A percentile compares a stretch with the other conserved stretches of the same genome.
Evolutionary conservation across 2,888 invertebrate genomes (phyloP).

Genomic region (Geophilus truncorum): DNA sequence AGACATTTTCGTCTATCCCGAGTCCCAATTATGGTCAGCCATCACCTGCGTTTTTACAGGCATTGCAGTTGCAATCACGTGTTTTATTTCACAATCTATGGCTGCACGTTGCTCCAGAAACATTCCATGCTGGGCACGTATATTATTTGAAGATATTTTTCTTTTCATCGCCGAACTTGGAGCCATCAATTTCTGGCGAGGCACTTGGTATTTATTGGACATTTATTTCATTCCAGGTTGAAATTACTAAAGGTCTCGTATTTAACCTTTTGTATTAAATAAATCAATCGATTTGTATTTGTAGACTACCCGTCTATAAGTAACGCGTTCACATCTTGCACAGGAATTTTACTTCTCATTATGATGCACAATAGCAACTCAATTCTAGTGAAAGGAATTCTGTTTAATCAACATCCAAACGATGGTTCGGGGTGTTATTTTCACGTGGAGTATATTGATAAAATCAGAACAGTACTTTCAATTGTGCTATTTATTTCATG

Average conservation of each 20-base stretch:
- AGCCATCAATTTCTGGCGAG: constrained; percentile 44
- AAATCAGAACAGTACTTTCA: background rate
- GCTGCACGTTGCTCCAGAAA: constrained; percentile 66
- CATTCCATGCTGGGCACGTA: constrained; percentile 61
- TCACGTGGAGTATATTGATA: constrained; percentile 44
- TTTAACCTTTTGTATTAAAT: background rate
- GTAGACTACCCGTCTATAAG: constrained; percentile 67
- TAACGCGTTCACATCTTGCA: constrained; percentile 72
- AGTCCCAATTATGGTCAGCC: constrained; percentile 61
- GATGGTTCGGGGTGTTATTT: constrained; percentile 52
- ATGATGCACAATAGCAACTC: constrained; percentile 82
- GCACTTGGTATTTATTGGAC: constrained; percentile 43
- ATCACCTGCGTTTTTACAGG: constrained; percentile 75
- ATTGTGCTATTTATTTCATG: background rate
- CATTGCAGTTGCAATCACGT: constrained; percentile 64
- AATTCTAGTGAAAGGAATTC: constrained; percentile 76
- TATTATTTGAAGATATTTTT: constrained; percentile 69
- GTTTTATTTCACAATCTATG: constrained; percentile 68
- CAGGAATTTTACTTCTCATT: constrained; percentile 67
- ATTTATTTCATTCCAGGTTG: constrained; percentile 40
- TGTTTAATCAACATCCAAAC: constrained; percentile 59
- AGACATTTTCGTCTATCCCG: constrained; percentile 73
- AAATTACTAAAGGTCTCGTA: background rate
- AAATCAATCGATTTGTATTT: background rate
- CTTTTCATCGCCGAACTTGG: constrained; percentile 54